Conservation (phyloP, 1,140 invertebrate species). For the Arion vulgaris region DNA sequence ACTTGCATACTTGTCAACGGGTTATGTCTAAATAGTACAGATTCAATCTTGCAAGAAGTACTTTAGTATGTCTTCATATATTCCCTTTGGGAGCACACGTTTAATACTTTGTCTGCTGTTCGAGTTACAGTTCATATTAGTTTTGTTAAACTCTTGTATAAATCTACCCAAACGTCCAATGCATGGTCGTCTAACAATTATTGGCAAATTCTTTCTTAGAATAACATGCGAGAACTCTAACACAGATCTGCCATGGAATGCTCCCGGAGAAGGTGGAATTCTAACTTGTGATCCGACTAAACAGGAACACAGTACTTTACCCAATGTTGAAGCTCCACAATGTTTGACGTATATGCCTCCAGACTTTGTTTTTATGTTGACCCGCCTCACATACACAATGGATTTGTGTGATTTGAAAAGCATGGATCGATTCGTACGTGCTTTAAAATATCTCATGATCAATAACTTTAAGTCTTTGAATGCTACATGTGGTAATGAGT, state of each 20-base stretch:
- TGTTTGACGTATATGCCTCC: neutral
- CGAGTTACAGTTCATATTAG: neutral
- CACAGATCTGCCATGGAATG: neutral
- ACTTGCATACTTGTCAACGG: no score
- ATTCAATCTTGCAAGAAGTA: no score
- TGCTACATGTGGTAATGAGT: neutral
- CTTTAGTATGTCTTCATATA: no score
- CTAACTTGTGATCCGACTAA: neutral
- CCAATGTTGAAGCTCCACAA: neutral
- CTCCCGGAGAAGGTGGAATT: conserved; percentile 3
- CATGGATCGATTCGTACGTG: neutral
- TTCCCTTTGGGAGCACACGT: neutral
- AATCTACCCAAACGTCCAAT: neutral
- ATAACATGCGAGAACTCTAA: neutral
- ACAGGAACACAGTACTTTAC: neutral
- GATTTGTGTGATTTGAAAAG: neutral
- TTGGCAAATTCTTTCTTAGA: neutral
- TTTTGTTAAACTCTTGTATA: neutral
- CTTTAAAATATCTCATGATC: no score
- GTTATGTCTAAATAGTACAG: no score
- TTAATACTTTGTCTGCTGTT: neutral
- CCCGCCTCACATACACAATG: neutral
- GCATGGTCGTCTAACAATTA: neutral
- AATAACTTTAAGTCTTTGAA: neutral
- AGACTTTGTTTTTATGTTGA: neutral